Conservation (phyloP, 2,888 invertebrate genomes). For the Caenorhabditis auriculariae region DNA sequence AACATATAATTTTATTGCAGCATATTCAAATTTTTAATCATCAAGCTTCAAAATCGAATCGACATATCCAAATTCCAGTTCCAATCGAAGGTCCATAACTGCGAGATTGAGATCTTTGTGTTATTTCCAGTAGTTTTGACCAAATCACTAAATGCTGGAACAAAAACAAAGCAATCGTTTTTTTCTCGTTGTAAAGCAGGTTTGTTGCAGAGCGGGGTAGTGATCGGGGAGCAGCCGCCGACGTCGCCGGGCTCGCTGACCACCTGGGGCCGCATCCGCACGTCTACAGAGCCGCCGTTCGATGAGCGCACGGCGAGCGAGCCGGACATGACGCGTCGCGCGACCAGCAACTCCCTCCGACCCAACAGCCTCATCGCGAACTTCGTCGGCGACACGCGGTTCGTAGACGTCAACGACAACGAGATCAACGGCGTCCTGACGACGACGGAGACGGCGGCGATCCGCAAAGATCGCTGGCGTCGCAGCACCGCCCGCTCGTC, state of each 20-base stretch:
- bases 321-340: slow-evolving; percentile 19
- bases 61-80: too few species aligned
- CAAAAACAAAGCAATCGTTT: too few species aligned
- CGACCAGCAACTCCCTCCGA: slow-evolving; percentile 8
- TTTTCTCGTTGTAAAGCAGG: too few species aligned
- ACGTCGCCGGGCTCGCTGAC: slow-evolving; percentile 45
- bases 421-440: slow-evolving; percentile 43
- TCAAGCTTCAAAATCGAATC: too few species aligned
- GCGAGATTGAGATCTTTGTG: too few species aligned
- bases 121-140: too few species aligned
- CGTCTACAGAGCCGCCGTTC: slow-evolving; percentile 35
- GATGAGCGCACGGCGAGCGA: slow-evolving; percentile 49
- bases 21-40: too few species aligned
- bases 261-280: slow-evolving; percentile 63
- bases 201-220: too few species aligned
- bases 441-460: slow-evolving; percentile 12
- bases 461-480: slow-evolving; percentile 30
- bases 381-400: slow-evolving; percentile 39
- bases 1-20: too few species aligned
- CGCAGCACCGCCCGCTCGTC: slow-evolving; percentile 37
- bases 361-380: slow-evolving; percentile 54
- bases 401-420: slow-evolving; percentile 62
- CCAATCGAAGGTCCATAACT: too few species aligned
- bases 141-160: too few species aligned
- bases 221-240: background rate